Evolutionary conservation across 2,888 invertebrate genomes (phyloP).

Genomic region (Chironomus tentans): DNA sequence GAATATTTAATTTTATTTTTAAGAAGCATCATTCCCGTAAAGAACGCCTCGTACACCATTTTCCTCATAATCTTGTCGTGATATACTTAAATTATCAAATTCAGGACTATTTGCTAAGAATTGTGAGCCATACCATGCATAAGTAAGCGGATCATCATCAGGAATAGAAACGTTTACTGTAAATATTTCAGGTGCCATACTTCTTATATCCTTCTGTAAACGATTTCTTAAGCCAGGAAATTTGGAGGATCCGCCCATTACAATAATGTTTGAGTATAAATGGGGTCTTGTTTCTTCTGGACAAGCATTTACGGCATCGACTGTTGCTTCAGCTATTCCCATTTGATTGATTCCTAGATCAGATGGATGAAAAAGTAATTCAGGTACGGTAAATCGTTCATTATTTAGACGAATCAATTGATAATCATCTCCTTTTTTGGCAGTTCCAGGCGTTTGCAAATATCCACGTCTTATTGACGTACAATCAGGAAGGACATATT

Average conservation of each 20-base stretch:
- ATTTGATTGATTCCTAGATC: slow-evolving; percentile 86
- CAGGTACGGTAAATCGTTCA: slow-evolving; percentile 91
- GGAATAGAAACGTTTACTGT: slow-evolving; percentile 64
- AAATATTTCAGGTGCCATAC: slow-evolving; percentile 66
- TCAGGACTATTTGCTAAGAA: slow-evolving; percentile 61
- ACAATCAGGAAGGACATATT: slow-evolving; percentile 95
- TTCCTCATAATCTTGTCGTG: slow-evolving; percentile 83
- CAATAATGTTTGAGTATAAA: slow-evolving; percentile 71
- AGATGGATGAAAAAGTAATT: slow-evolving; percentile 86
- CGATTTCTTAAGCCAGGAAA: slow-evolving; percentile 80
- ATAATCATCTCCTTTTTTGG: slow-evolving; percentile 45
- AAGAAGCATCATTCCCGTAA: background rate
- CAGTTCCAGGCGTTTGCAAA: slow-evolving; percentile 29
- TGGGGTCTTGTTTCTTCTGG: slow-evolving; percentile 65
- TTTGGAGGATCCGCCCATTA: slow-evolving; percentile 70
- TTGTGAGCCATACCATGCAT: slow-evolving; percentile 85
- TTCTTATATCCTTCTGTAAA: slow-evolving; percentile 66
- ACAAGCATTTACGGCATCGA: slow-evolving; percentile 64
- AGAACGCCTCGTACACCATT: slow-evolving; percentile 47
- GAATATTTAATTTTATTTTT: background rate
- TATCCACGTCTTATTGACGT: slow-evolving; percentile 78
- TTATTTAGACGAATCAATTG: slow-evolving; percentile 82
- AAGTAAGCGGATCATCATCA: slow-evolving; percentile 65
- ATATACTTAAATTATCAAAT: slow-evolving; percentile 62
- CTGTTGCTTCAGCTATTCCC: slow-evolving; percentile 86